Conservation (phyloP, 1,140 invertebrate species). For the Sycobia sp. region DNA sequence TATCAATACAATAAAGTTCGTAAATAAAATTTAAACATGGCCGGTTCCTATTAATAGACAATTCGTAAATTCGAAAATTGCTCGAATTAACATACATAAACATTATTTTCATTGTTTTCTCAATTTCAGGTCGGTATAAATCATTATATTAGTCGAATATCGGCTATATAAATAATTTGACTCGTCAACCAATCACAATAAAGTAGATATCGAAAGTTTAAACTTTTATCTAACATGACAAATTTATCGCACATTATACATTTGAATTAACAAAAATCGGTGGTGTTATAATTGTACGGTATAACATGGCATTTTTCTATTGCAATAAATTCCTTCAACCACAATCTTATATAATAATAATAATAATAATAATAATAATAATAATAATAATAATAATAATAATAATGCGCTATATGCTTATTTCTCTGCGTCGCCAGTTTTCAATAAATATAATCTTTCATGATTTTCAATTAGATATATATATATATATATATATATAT, state of each 20-base stretch:
- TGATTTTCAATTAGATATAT: too few relatives aligned
- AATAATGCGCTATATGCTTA: too few relatives aligned
- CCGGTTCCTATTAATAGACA: conserved; percentile 30
- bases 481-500: too few relatives aligned
- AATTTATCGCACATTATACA: background rate
- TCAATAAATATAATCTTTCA: too few relatives aligned
- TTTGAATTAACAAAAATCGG: conserved; percentile 8
- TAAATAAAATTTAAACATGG: conserved; percentile 25
- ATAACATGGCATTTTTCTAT: conserved; percentile 32
- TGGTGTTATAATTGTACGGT: conserved; percentile 21
- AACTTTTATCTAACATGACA: background rate
- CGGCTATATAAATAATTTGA: background rate
- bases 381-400: too few relatives aligned
- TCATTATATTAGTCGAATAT: conserved; percentile 6
- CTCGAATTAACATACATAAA: background rate
- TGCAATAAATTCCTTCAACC: conserved; percentile 22
- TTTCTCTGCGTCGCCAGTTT: too few relatives aligned
- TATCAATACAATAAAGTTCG: conserved; percentile 16
- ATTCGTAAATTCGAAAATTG: background rate
- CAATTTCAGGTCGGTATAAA: too few relatives aligned
- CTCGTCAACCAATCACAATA: conserved; percentile 17
- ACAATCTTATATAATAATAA: conserved; percentile 18
- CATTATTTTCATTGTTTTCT: conserved; percentile 4
- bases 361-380: too few relatives aligned
- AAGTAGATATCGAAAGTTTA: background rate